These are phyloP conservation scores for Rhopalosiphum maidis DNA, from an alignment of 1,140 invertebrate genomes.

Conservation along the genomic window DNA sequence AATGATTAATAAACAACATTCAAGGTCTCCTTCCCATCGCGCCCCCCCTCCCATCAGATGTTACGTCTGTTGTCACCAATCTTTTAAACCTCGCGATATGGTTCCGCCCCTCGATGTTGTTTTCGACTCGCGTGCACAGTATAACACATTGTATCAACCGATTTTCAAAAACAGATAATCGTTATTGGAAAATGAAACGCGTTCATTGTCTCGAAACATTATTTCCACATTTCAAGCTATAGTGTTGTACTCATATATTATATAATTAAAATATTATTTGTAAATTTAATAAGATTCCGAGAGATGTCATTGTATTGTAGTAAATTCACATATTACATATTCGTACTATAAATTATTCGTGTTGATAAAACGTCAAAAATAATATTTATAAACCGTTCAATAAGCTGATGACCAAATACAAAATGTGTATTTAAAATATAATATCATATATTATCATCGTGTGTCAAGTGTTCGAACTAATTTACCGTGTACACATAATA, in stretches of 20 bases:
- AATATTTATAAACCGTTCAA: background rate
- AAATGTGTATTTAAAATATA: background rate
- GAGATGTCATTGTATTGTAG: background rate
- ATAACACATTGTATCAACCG: background rate
- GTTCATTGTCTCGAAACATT: background rate
- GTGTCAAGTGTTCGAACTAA: constrained; percentile 8
- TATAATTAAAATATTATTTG: background rate
- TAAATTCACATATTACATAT: background rate
- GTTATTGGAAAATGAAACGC: background rate
- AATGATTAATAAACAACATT: constrained; percentile 29
- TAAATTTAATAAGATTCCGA: background rate
- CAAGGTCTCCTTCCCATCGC: background rate
- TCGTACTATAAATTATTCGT: background rate
- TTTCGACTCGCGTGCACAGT: background rate
- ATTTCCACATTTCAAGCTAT: background rate
- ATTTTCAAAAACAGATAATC: background rate
- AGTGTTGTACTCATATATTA: too few relatives aligned
- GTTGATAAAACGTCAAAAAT: background rate
- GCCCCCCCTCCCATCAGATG: background rate
- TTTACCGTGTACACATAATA: background rate
- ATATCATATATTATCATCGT: background rate
- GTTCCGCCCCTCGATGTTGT: background rate
- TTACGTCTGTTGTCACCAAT: background rate
- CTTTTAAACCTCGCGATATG: background rate
- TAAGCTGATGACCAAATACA: background rate